Base-by-base conservation (phyloP, 2,888 invertebrate species). In the Glomeris marginata region DNA sequence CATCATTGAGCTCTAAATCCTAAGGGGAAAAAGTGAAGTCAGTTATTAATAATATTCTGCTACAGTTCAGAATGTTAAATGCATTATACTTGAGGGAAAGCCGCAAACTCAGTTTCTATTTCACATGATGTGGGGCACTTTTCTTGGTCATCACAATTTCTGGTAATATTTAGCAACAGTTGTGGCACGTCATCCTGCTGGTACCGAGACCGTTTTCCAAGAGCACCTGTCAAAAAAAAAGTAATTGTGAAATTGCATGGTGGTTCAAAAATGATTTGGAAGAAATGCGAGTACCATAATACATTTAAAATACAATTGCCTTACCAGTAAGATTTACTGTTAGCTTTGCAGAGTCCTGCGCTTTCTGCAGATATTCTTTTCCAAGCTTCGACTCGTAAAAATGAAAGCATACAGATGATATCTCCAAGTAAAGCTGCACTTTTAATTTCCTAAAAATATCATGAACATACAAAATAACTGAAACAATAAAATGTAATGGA, bases 161-260 rank as follows among this genome's bases (percentile, higher is more conserved):
- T 55, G 46, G 71, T 68, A 45, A 86, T 76, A 58, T 78, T 75
- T 0, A 92, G 65, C 37, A 81, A 77, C 15, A 97, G 71, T 63
- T 95, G 97, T 0, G 97, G 78, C 43, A 88, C 67, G 34, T 81
- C 75, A 41, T 78, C 79, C 58, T 80, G 75, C 65, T 98, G 97
- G 64, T 78, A 90, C 60, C 81, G 82, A 8, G 97, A 97, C 54
- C 95, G 75, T 64, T 85, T 84, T 0, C 95, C 95, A 57, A 95
- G 68, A 35, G 82, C 77, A 57, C 90, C 86, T 71, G 71, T 8
- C 22, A 44, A 21, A 44, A 33, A n/a, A n/a, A n/a, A n/a, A n/a
- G n/a, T n/a, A n/a, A n/a, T n/a, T n/a, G n/a, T n/a, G n/a, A n/a
- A n/a, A n/a, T n/a, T n/a, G n/a, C n/a, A n/a, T n/a, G n/a, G n/a